Base-by-base conservation (phyloP, 2,113 vertebrate species). In the Phylloscopus whistleri region DNA sequence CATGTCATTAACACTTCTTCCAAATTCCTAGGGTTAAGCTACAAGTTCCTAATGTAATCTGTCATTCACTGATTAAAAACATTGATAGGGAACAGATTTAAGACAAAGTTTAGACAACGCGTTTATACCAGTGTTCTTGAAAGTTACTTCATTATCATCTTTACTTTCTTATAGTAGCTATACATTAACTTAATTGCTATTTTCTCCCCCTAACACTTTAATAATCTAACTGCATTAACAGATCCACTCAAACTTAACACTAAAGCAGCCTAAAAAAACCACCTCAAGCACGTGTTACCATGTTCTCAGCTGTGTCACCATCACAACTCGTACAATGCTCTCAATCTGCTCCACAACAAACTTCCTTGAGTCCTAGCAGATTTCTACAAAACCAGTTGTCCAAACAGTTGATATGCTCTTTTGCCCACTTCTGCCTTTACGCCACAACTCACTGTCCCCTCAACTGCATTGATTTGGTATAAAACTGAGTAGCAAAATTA, bases 1-100 rank as follows among this genome's bases (percentile, higher is more conserved):
- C 26, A 63, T 80, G 63, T 87, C 59, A 95, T 95, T 95, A 95
- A 91, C 91, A 92, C 74, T 87, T 94, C 67, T 59, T 59, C 74
- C 72, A 86, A 82, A 91, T 64, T 84, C 53, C 63, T 39, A 63
- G 37, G 70, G 58, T 88, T 90, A 89, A 84, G 44, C 52, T 66
- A 30, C 63, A 53, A 58, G 46, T 69, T 88, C 41, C 39, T 93
- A 76, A 82, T 55, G 43, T 91, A 67, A 93, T 86, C 87, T 90
- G 75, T 77, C 93, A 92, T 63, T 83, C 82, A 67, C 37, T 52
- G 68, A 33, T 70, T 84, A 46, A 66, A 91, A 89, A 79, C n/a
- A 51, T 7, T 62, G 74, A 85, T 20, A 79, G 27, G 23, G 67
- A 93, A 89, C 53, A 91, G 69, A 74, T 77, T 89, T 87, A 86